Conservation (phyloP, 2,888 invertebrate species). For the Monoplex corrugatus region DNA sequence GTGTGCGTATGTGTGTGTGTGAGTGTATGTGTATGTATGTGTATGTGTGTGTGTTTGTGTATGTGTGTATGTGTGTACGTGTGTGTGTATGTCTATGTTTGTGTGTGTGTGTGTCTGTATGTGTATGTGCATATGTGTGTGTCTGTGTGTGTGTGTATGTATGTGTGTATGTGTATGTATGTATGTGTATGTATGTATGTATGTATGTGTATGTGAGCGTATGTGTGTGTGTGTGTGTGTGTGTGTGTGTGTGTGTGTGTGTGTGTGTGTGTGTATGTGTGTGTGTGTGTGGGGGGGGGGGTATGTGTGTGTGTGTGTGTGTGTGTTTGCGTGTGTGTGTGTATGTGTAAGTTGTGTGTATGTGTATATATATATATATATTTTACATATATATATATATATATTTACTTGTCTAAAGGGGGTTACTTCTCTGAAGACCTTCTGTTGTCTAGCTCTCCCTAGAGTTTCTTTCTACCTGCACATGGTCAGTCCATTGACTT, state of each 20-base stretch:
- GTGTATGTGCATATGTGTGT: not conserved
- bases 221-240: not conserved
- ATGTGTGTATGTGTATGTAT: not conserved
- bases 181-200: not conserved
- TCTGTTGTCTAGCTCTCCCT: too few relatives aligned
- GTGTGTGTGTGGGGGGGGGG: slow-evolving; percentile 50
- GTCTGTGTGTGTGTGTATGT: too few relatives aligned
- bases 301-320: slow-evolving; percentile 40
- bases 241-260: not conserved
- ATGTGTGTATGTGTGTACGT: slow-evolving; percentile 11
- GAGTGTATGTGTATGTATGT: too few relatives aligned
- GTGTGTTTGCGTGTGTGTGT: not conserved
- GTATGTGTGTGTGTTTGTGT: slow-evolving; percentile 23
- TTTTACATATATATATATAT: too few relatives aligned
- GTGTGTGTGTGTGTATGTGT: not conserved
- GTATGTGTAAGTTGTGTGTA: not conserved
- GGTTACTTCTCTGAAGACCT: too few relatives aligned
- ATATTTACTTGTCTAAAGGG: too few relatives aligned
- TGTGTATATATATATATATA: not conserved
- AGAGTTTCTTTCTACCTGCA: too few relatives aligned
- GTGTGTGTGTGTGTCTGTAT: too few relatives aligned
- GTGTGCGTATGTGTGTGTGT: not conserved
- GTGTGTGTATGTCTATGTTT: too few relatives aligned
- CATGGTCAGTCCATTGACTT: too few relatives aligned
- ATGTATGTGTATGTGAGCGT: not conserved